Conservation (phyloP, 2,113 vertebrate genomes). For the Cyanoramphus novaezelandiae region DNA sequence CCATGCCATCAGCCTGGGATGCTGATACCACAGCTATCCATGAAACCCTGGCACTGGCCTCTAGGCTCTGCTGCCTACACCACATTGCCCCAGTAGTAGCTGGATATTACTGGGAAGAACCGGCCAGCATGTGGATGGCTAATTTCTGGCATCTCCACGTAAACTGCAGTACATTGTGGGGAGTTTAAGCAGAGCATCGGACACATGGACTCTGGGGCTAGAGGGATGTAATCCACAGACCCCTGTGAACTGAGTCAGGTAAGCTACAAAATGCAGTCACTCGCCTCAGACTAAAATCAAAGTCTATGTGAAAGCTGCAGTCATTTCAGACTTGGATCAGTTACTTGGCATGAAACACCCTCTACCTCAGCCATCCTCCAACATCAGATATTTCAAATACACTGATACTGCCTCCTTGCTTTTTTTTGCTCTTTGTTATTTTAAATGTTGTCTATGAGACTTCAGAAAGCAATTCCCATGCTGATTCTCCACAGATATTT, state of each 20-base stretch:
- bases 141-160: not conserved
- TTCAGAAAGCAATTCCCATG: not conserved
- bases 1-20: not conserved
- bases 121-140: not conserved
- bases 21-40: not conserved
- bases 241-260: not conserved
- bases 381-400: not conserved
- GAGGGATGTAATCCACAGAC: not conserved
- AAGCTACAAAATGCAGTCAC: not conserved
- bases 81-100: not conserved
- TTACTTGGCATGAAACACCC: not conserved
- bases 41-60: not conserved
- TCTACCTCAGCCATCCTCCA: not conserved
- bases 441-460: not conserved
- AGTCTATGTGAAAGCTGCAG: not conserved
- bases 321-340: not conserved
- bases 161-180: not conserved
- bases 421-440: not conserved
- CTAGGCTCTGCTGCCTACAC: not conserved
- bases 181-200: not conserved
- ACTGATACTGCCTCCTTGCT: not conserved
- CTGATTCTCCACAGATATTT: not conserved
- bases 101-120: not conserved
- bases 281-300: not conserved
- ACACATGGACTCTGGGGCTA: no score